phyloP scores from a whole-genome alignment of 1,140 invertebrate species.

The Microvelia longipes region DNA sequence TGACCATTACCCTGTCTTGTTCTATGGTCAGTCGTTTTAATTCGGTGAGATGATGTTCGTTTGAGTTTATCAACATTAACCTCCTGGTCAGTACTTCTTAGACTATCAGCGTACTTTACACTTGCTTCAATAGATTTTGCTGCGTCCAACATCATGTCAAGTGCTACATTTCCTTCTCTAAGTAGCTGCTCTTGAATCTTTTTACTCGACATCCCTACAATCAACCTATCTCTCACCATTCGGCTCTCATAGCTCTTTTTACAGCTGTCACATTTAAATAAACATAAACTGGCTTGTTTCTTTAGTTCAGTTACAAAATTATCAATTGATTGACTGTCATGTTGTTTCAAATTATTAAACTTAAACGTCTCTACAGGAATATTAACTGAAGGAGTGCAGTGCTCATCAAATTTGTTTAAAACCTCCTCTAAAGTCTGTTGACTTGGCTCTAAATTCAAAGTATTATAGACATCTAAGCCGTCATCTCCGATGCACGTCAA shows the following conservation, averaged over 20 bases:
- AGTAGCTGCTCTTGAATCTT: background rate
- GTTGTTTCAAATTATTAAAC: background rate
- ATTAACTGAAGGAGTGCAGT: too few species aligned
- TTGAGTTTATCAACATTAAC: background rate
- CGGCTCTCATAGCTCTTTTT: background rate
- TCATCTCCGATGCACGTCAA: too few species aligned
- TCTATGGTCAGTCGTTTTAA: background rate
- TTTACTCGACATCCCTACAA: background rate
- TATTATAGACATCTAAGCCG: too few species aligned
- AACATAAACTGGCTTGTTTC: background rate
- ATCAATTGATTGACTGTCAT: background rate
- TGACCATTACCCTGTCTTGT: background rate
- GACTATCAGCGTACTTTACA: background rate
- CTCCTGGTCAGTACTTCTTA: background rate
- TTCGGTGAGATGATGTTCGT: background rate
- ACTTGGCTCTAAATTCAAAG: too few species aligned
- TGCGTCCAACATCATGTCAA: background rate
- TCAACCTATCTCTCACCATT: background rate
- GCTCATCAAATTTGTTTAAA: too few species aligned
- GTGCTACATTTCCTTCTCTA: background rate
- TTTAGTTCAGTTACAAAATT: background rate
- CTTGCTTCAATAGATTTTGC: background rate
- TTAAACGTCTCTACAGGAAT: too few species aligned
- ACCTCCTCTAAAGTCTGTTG: too few species aligned
- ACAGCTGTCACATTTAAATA: background rate